Evolutionary conservation across 2,797 vertebrate genomes (phyloP), one percentile per base, ranked within the genome.

Genomic region (Oreochromis grahami): DNA sequence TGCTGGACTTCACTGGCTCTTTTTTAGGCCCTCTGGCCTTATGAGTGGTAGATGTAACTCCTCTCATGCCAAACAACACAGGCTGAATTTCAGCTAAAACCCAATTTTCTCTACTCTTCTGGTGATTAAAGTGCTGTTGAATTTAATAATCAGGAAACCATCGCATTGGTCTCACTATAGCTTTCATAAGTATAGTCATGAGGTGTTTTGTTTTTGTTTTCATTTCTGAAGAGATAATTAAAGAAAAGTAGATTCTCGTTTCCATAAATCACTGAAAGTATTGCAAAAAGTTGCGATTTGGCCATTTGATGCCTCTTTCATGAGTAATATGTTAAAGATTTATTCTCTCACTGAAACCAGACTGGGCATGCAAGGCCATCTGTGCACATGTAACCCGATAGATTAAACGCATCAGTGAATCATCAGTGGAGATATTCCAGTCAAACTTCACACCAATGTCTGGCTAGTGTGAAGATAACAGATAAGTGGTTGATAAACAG

Each of bases 301-400:
- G 70, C 76, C 72, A 80, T 76, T 79, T 52, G 70, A 88, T 82
- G 87, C 53, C 76, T 86, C 87, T 9, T 34, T 55, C 53, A 60
- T 88, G 87, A 93, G 91, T 80, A 91, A 89, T 78, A 58, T 43
- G 82, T 45, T 15, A 86, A 91, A 91, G 86, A 89, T 86, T 26
- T 26, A 82, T 92, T 77, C 84, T 87, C 80, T 85, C 84, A 70
- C 11, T 89, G 90, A 89, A 94, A 93, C 86, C 85, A 88, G 91
- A 93, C 76, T 81, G 91, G 81, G 89, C 90, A 87, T 55, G 84
- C 82, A 68, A 6, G 77, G 78, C 95, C 96, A 96, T 96, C 96
- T 96, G 95, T 93, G 86, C 92, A 68, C 63, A 52, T 88, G 95
- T 94, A 96, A 96, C 92, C 81, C 32, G 94, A 96, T 92, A 94